These are phyloP conservation scores for Neodiprion virginianus DNA, from an alignment of 1,140 invertebrate species.

Conservation along the genomic window DNA sequence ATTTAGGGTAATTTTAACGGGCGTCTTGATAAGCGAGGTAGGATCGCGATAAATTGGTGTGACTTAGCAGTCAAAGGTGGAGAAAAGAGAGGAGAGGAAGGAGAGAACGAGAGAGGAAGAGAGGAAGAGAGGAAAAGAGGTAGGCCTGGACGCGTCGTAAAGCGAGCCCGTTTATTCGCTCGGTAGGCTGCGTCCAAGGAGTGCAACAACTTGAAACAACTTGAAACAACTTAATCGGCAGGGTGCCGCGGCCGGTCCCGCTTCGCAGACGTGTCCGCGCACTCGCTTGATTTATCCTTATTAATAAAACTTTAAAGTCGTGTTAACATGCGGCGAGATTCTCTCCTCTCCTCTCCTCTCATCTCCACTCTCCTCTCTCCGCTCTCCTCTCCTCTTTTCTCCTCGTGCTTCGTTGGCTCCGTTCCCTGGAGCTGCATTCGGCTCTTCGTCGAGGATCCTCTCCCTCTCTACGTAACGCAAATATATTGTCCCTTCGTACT, in stretches of 20 bases:
- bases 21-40: too few species aligned
- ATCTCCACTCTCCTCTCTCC: too few species aligned
- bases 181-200: not conserved
- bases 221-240: conserved; percentile 56
- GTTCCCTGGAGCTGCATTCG: too few species aligned
- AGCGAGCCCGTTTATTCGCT: not conserved
- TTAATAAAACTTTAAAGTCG: conserved; percentile 60
- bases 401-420: too few species aligned
- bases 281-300: conserved; percentile 58
- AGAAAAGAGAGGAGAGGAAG: conserved; percentile 18
- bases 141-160: not conserved
- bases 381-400: too few species aligned
- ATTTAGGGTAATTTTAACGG: too few species aligned
- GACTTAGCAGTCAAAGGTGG: too few species aligned
- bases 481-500: too few species aligned
- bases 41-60: too few species aligned
- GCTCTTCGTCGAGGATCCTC: too few species aligned
- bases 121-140: conserved; percentile 29
- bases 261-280: not conserved
- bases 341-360: not conserved
- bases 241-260: conserved; percentile 40
- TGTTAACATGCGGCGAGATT: conserved; percentile 51
- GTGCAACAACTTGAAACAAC: conserved; percentile 7
- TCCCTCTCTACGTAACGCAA: too few species aligned
- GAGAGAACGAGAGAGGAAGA: conserved; percentile 31